Evolutionary conservation across 2,888 invertebrate genomes (phyloP), one percentile per base, ranked within the genome.

Genomic region (Diarsia dahlii): DNA sequence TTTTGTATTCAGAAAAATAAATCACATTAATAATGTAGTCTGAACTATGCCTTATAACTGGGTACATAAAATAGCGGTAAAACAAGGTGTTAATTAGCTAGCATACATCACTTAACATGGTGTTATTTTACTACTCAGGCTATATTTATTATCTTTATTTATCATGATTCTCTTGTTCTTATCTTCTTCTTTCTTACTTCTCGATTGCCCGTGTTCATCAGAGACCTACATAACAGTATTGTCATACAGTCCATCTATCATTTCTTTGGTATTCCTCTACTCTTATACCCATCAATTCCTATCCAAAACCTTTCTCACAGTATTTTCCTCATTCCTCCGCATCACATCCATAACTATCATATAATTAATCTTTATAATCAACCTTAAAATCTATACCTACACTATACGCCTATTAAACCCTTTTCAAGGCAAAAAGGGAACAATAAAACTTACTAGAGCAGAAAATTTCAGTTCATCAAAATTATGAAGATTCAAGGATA

Each of bases 11-110:
- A 28, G 2, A 56, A 28, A 34, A 39, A 60, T 15, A 39, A 20
- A 23, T 13, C 1, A 28, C 2, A 28, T 28, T 28, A 28, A 28
- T n/a, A 23, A 28, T 3, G 1, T 39, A 54, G 23, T 50, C 2
- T 50, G 9, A 3, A 60, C 18, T 0, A 4, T 9, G 45, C 50
- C 13, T 74, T 65, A 66, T 15, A 28, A n/a, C 12, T 12, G 6
- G 5, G 15, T 13, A 45, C 52, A 76, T 76, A 69, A 76, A 69
- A 63, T n/a, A 39, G 76, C 23, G 15, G 5, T 66, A 28, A 63
- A 66, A 12, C n/a, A 23, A 48, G 54, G 58, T 64, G 50, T 64
- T 58, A 64, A 70, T 70, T 69, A 64, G 1, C n/a, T 20, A 0
- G 6, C 8, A 28, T 15, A 45, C 45, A 50, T 28, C 12, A 77